Evolutionary conservation across 2,888 invertebrate species (phyloP).

Genomic region (Erebia palarica): DNA sequence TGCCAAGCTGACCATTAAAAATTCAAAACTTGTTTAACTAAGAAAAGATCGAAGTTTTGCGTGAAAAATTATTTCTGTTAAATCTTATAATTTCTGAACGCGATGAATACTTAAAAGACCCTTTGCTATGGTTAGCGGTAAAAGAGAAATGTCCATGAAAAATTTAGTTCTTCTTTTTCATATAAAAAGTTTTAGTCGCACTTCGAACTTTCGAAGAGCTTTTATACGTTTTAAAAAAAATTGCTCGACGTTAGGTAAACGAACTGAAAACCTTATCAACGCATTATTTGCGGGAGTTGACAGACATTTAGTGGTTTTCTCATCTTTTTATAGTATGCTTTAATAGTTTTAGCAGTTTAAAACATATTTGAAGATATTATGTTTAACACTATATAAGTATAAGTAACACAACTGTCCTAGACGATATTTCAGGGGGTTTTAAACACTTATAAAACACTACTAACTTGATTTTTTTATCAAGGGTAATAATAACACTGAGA

Average conservation of each 20-base stretch:
- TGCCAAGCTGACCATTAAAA: not conserved
- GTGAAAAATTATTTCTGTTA: not conserved
- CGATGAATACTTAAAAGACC: not conserved
- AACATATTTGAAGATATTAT: too few species aligned
- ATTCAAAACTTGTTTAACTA: conserved; percentile 10
- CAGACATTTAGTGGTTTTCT: not conserved
- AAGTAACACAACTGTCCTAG: too few species aligned
- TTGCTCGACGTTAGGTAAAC: not conserved
- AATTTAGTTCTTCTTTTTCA: conserved; percentile 6
- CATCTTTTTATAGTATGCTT: too few species aligned
- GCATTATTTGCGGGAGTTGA: not conserved
- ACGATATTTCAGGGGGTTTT: too few species aligned
- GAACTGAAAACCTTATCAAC: not conserved
- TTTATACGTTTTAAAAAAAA: not conserved
- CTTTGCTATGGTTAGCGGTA: not conserved
- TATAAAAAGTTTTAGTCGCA: conserved; percentile 10
- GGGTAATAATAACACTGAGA: too few species aligned
- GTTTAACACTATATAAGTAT: too few species aligned
- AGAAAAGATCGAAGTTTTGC: conserved; percentile 12
- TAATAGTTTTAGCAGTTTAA: too few species aligned
- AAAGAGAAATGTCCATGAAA: not conserved
- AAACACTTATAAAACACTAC: too few species aligned
- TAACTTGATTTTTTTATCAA: too few species aligned
- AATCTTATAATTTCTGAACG: conserved; percentile 1
- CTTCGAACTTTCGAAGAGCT: conserved; percentile 8